Evolutionary conservation across 2,797 vertebrate species (phyloP).

Genomic region (Gymnocypris eckloni): DNA sequence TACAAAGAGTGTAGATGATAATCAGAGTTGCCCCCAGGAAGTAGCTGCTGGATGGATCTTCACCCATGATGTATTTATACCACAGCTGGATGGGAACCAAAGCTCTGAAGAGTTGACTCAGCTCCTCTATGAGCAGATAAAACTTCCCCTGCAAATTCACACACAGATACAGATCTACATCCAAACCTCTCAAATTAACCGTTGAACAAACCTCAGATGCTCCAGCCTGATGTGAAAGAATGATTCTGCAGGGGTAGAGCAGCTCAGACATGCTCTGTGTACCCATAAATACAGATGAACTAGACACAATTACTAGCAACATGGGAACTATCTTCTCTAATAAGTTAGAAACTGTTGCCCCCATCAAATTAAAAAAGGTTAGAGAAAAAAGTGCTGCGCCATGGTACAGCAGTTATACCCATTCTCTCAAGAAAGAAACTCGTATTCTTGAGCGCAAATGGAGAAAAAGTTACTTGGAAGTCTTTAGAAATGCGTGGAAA

Average conservation of each 20-base stretch:
- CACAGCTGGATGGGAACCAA: slow-evolving; percentile 97
- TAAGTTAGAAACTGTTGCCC: too few relatives aligned
- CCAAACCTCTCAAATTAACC: background rate
- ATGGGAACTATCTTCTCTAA: too few relatives aligned
- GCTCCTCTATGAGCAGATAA: slow-evolving; percentile 95
- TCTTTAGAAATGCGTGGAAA: too few relatives aligned
- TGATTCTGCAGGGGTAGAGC: background rate
- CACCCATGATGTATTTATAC: slow-evolving; percentile 99
- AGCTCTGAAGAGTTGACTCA: slow-evolving; percentile 96
- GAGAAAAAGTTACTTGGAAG: too few relatives aligned
- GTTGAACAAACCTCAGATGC: background rate
- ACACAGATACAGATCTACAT: slow-evolving; percentile 4
- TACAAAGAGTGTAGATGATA: slow-evolving; percentile 96
- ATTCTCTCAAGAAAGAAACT: too few relatives aligned
- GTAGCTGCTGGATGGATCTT: slow-evolving; percentile 92
- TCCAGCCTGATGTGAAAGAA: background rate
- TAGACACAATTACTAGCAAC: too few relatives aligned
- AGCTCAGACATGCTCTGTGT: background rate
- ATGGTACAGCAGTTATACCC: too few relatives aligned
- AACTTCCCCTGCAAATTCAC: slow-evolving; percentile 85
- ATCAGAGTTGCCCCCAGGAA: slow-evolving; percentile 93
- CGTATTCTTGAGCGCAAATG: too few relatives aligned
- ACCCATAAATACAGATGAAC: too few relatives aligned
- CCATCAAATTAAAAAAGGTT: too few relatives aligned
- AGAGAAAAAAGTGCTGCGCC: too few relatives aligned